Conservation (phyloP, 2,113 vertebrate genomes). For the Anolis sagrei region DNA sequence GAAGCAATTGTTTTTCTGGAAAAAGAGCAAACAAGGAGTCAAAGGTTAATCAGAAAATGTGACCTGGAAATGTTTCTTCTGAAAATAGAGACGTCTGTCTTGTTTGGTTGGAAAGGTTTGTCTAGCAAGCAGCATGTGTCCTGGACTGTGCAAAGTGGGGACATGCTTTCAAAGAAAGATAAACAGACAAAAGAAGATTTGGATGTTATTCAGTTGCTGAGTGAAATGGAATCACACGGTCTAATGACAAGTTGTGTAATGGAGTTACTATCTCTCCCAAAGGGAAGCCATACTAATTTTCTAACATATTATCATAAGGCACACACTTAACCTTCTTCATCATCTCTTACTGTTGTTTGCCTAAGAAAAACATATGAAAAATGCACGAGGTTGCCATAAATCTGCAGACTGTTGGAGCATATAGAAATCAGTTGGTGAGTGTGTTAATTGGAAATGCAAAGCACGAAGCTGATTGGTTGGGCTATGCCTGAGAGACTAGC, state of each 20-base stretch:
- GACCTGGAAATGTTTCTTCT: conserved; percentile 73
- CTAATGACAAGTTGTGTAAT: conserved; percentile 21
- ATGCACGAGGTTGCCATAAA: no score
- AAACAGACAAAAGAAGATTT: conserved; percentile 39
- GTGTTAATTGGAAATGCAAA: no score
- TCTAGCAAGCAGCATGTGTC: conserved; percentile 62
- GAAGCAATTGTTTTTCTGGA: conserved; percentile 76
- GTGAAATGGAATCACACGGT: conserved; percentile 46
- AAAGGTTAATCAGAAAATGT: conserved; percentile 68
- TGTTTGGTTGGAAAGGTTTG: conserved; percentile 67
- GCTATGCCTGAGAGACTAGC: no score
- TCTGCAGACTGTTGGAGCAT: no score
- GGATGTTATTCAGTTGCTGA: conserved; percentile 5
- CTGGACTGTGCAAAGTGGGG: conserved; percentile 53
- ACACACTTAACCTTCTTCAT: background rate
- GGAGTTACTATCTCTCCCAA: background rate
- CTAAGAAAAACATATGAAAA: no score
- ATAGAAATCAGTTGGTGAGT: no score
- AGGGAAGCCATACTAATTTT: background rate
- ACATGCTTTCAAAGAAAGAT: conserved; percentile 77
- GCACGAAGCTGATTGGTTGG: no score
- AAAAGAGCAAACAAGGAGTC: conserved; percentile 70
- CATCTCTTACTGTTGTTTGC: no score
- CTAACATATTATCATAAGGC: background rate
- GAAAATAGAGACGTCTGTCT: conserved; percentile 71